A percentile compares a stretch with the other conserved stretches of the same genome.
Conservation (phyloP, 1,140 invertebrate species). For the Zaprionus kolodkinae region DNA sequence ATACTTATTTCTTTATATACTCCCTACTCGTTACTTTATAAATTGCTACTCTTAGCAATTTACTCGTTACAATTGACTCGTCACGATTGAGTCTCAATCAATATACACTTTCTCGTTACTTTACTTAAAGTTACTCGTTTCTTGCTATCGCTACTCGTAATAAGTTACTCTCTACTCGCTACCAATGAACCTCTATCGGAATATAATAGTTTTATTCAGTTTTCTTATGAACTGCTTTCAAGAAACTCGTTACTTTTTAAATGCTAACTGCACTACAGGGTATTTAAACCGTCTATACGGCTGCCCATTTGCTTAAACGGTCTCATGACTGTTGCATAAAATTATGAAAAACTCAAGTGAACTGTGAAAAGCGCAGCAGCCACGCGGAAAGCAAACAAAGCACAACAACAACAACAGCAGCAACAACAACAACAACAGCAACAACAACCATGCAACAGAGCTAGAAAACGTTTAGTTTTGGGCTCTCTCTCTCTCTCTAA, state of each 20-base stretch:
- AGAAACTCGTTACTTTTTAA: neutral
- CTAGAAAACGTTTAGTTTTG: constrained; percentile 43
- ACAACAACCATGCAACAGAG: constrained; percentile 21
- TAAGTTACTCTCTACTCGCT: neutral
- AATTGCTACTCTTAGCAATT: too few relatives aligned
- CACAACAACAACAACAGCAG: constrained; percentile 2
- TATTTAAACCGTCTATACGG: neutral
- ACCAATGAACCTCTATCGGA: neutral
- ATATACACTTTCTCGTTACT: too few relatives aligned
- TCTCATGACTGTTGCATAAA: constrained; percentile 40
- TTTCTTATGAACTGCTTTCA: neutral
- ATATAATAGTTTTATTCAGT: neutral
- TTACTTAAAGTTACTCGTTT: too few relatives aligned
- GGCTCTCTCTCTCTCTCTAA: neutral
- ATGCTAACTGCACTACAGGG: neutral
- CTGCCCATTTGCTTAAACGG: neutral
- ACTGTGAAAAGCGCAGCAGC: constrained; percentile 59
- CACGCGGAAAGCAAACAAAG: constrained; percentile 39
- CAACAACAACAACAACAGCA: constrained; percentile 35
- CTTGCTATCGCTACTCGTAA: neutral
- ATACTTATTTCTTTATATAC: too few relatives aligned
- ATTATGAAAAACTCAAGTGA: constrained; percentile 65
- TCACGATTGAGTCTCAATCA: too few relatives aligned
- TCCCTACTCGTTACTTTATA: too few relatives aligned
- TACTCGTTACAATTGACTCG: too few relatives aligned